Base-by-base conservation (phyloP, 2,888 invertebrate species). In the Morpho helenor region DNA sequence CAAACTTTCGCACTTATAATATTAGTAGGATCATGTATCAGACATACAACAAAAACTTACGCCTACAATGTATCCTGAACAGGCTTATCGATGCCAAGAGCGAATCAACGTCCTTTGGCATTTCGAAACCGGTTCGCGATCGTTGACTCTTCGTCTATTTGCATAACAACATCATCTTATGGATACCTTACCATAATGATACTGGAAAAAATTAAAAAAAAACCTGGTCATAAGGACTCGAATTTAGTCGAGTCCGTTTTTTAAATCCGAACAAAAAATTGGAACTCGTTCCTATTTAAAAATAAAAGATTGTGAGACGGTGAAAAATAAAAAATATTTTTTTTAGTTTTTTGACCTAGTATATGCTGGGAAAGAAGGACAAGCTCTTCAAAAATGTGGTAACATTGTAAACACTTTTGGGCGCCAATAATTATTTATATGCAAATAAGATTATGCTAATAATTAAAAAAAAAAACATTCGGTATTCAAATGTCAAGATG, bases 101-200 rank as follows among this genome's bases (percentile, higher is more conserved):
- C 31, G 57, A 51, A 59, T 40, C 42, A 31, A 48, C 54, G 59
- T 61, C 52, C 57, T 59, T 60, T 61, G 49, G 45, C 52, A 53
- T 62, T 45, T 51, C 22, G 22, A 23, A 65, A 76, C 79, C 74
- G 79, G 77, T 78, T 67, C 4, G 58, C 52, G 74, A 68, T 65
- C 74, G 57, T 69, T 76, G 73, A 71, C 75, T 52, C 60, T 43
- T 52, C 44, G 51, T 16, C 53, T 57, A 68, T 78, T 77, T 71
- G 70, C 74, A 78, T 78, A 75, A 68, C 66, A 56, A 61, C 67
- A 71, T 75, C 68, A 47, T 43, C 52, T 59, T 54, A 66, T 66
- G 64, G 54, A 54, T 47, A 54, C 23, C 42, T 22, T 41, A 54
- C 42, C 23, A 55, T 62, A 61, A 63, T 16, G 2, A 2, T 59